Base-by-base conservation (phyloP, 2,797 vertebrate species). In the Pyrrhura leucotis region DNA sequence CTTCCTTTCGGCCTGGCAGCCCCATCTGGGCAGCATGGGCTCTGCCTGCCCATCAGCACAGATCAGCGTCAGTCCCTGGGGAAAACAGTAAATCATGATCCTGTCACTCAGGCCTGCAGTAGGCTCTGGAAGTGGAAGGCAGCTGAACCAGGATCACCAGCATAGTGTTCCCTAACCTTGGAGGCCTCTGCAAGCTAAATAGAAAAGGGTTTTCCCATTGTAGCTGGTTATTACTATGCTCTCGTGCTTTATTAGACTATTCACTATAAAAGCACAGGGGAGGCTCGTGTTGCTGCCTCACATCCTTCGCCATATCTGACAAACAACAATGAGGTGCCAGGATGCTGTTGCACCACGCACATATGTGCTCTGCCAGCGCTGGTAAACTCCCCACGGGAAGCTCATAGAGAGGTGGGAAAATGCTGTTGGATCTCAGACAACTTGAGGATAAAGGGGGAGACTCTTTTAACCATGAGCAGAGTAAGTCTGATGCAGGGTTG, bases 301-400 rank as follows among this genome's bases (percentile, higher is more conserved):
- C 19, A 14, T 62, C 22, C 54, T 87, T 42, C 54, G 73, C 62
- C 2, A 0, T 23, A 5, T 37, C 68, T 59, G 68, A 40, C 40
- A 56, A 48, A 14, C 31, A 35, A 0, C 0, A n/a, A 2, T 2
- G 20, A 29, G 19, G 18, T 67, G 23, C 28, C 29, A 16, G 65
- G 35, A 7, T 33, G 53, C 33, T 39, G 37, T 71, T 39, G 51
- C 40, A 26, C 69, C 28, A 2, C 14, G 13, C 31, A 39, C 2
- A 5, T 8, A 0, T 0, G 35, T n/a, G 51, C 35, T 62, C 9
- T 66, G 72, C 42, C 72, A 54, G 47, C 12, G 26, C 39, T 35
- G 47, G 56, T 5, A 5, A 45, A 0, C 1, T 21, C 31, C 19
- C 31, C 0, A 0, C 4, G 51, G 37, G 31, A n/a, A 67, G 53